Base-by-base conservation (phyloP, 1,140 invertebrate species). In the Anastrepha obliqua region DNA sequence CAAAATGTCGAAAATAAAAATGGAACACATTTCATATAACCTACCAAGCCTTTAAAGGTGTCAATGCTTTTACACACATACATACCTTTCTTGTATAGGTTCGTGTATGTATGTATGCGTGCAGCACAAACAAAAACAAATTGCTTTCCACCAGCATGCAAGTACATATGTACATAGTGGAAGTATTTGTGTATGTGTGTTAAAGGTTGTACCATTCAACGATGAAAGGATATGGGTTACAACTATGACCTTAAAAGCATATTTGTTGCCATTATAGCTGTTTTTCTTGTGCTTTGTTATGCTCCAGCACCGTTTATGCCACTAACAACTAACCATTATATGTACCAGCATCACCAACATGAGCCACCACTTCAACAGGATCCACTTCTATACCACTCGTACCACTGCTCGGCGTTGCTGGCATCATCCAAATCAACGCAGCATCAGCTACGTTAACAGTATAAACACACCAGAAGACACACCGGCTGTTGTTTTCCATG, bases 181-280 rank as follows among this genome's bases (percentile, higher is more conserved):
- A 7, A 47, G 13, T 74, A 2, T 6, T 0, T 70, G 11, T 44
- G 67, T 17, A 6, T 65, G 42, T 39, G 67, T 44, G 67, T 39
- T 39, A 67, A 67, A 29, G 65, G 20, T 67, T 67, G 11, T 67
- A 42, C 67, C 17, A 74, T 74, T 74, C 39, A 74, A 5, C 67
- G 15, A 6, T 44, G 67, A 74, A 74, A 74, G 67, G 67, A 44
- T 74, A 74, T 74, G 67, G 67, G 67, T 74, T 74, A 74, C 67
- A 74, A 74, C 67, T 74, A 74, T 74, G 67, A 74, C 67, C 67
- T 74, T 74, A 74, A 74, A 74, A 47, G 67, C 67, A 74, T 74
- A 44, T 74, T 74, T 44, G 42, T 44, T 17, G 39, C 15, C 42
- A 74, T 47, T 74, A 47, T 74, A 47, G 42, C 5, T 74, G 67